phyloP scores from a whole-genome alignment of 2,113 vertebrate genomes.

The Motacilla tschutschensis region DNA sequence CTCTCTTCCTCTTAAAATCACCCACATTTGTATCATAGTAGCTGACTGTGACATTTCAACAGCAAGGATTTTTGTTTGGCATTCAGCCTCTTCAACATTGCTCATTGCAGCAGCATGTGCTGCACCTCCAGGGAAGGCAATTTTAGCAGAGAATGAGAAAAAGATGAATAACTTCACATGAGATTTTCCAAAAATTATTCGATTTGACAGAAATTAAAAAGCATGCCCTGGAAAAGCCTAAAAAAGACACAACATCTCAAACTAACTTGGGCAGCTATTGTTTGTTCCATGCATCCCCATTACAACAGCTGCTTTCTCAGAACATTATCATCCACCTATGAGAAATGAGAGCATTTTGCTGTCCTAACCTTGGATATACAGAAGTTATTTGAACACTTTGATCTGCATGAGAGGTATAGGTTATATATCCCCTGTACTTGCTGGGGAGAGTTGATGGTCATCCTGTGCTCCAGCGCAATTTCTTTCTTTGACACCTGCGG shows the following conservation, averaged over 20 bases:
- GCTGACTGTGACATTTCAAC: slow-evolving; percentile 10
- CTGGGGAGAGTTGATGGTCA: neutral
- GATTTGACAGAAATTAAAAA: neutral
- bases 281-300: neutral
- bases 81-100: neutral
- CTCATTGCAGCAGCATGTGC: neutral
- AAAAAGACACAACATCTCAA: accelerated
- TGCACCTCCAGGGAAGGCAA: neutral
- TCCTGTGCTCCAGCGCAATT: neutral
- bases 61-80: slow-evolving; percentile 1
- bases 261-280: neutral
- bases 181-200: neutral
- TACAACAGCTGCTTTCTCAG: neutral
- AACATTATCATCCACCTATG: neutral
- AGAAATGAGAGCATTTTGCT: neutral
- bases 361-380: neutral
- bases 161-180: neutral
- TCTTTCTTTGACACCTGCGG: neutral
- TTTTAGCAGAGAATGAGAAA: slow-evolving; percentile 4
- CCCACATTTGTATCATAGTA: neutral
- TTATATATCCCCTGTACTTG: neutral
- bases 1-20: neutral
- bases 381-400: neutral
- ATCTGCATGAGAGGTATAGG: neutral
- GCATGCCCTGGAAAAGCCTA: neutral